Evolutionary conservation across 2,113 vertebrate genomes (phyloP).

Genomic region (Physeter macrocephalus): DNA sequence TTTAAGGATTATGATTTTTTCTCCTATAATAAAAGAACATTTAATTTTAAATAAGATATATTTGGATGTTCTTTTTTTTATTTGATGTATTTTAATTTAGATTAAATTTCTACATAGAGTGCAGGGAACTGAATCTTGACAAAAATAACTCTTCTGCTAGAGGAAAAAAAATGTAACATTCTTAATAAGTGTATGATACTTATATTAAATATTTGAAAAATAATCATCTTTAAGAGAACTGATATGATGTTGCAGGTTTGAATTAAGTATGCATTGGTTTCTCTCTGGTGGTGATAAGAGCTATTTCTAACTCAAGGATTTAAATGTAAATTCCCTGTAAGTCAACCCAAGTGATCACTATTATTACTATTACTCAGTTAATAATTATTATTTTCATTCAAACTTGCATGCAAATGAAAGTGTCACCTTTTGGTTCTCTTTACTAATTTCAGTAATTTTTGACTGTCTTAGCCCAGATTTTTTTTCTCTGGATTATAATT

Average conservation of each 20-base stretch:
- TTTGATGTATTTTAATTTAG: slow-evolving; percentile 25
- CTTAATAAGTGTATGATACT: not conserved
- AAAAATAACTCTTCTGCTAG: not conserved
- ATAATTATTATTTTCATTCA: slow-evolving; percentile 1
- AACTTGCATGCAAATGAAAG: not conserved
- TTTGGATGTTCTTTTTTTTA: not conserved
- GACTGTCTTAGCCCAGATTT: not conserved
- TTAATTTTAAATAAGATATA: slow-evolving; percentile 42
- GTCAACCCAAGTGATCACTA: not conserved
- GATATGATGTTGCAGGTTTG: not conserved
- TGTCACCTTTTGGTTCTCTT: not conserved
- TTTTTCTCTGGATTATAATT: not conserved
- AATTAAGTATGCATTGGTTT: not conserved
- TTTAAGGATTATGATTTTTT: slow-evolving; percentile 17
- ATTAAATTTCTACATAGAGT: not conserved
- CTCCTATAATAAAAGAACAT: slow-evolving; percentile 26
- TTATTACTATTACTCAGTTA: not conserved
- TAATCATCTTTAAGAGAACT: not conserved
- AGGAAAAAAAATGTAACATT: not conserved
- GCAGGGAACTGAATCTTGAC: not conserved
- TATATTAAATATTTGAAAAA: not conserved
- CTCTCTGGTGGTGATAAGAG: not conserved
- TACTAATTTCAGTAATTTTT: not conserved
- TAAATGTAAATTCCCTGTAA: not conserved
- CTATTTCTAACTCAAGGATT: not conserved